Evolutionary conservation across 2,113 vertebrate genomes (phyloP), one percentile per base, ranked within the genome.

Genomic region (Myotis brandtii): DNA sequence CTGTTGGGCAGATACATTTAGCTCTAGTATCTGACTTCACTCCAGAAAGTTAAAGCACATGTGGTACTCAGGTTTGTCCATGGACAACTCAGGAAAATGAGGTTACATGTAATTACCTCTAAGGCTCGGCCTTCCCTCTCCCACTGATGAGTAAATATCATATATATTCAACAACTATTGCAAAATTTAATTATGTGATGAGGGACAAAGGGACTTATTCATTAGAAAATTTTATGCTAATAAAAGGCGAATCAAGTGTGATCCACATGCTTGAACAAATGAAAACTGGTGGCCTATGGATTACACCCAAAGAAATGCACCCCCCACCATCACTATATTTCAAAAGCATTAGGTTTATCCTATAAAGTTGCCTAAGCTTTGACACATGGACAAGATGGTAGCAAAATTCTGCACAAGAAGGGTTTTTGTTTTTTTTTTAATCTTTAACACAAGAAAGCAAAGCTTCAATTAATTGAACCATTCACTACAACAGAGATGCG

Each of bases 181-280:
- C 23, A 82, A 87, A 91, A 48, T 94, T 70, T 91, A 95, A 64
- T 92, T 89, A 76, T 34, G 46, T 66, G 46, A 72, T 94, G 14
- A 96, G 21, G 13, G 37, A 86, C 18, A 91, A 95, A 66, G 6
- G 37, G 8, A 2, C 25, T 91, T 77, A 43, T 37, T 91, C 48
- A 14, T 46, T 90, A 91, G 52, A 95, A 93, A 91, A 52, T 48
- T 86, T 43, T 77, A 46, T 80, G 64, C 20, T 86, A 62, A 34
- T 80, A 75, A 86, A 96, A 95, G 20, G 90, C 67, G 11, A 82
- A 40, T 97, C 40, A 70, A 69, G 18, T 25, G n/a, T 76, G 27
- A 91, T 76, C 32, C 5, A 48, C 20, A 81, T 89, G 21, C 25
- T 91, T 82, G 9, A 89, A 67, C 12, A 95, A 70, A 82, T 86